Percentiles rank a stretch among this genome's conserved stretches.
Evolutionary conservation across 1,140 invertebrate species (phyloP).

Genomic region (Meloidogyne exigua): DNA sequence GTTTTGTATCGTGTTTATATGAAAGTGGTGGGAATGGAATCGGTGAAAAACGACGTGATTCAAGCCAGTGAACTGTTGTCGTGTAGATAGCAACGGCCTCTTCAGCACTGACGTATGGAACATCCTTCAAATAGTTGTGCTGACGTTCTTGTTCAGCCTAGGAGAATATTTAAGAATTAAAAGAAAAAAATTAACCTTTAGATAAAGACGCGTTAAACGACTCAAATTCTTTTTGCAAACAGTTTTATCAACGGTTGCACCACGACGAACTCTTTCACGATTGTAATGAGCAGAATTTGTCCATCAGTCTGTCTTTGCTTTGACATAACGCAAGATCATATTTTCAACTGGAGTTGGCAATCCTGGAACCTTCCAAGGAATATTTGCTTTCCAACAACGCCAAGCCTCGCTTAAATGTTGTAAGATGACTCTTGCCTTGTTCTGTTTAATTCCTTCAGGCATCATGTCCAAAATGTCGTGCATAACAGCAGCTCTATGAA

Average conservation of each 20-base stretch:
- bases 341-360: conserved; percentile 98
- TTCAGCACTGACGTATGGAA: conserved; percentile 97
- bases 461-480: conserved; percentile 99
- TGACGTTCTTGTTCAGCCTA: conserved; percentile 93
- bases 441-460: conserved; percentile 99
- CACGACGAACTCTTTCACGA: conserved; percentile 76
- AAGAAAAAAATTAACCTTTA: conserved; percentile 71
- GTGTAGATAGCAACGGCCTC: conserved; percentile 99
- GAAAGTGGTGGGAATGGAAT: conserved; percentile 98
- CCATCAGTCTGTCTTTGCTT: conserved; percentile 99
- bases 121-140: conserved; percentile 97
- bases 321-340: conserved; percentile 98
- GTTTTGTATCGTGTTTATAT: conserved; percentile 98
- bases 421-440: conserved; percentile 95
- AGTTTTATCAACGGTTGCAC: conserved; percentile 87
- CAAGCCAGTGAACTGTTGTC: conserved; percentile 98
- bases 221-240: conserved; percentile 99
- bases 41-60: conserved; percentile 92
- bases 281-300: conserved; percentile 99
- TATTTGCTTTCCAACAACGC: conserved; percentile 99
- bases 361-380: conserved; percentile 99
- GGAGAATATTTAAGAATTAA: conserved; percentile 35
- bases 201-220: conserved; percentile 86
- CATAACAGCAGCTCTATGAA: conserved; percentile 72
- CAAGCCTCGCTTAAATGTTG: conserved; percentile 98